These are phyloP conservation scores for Leptestheria dahalacensis DNA, from an alignment of 1,140 invertebrate species.

Conservation along the genomic window DNA sequence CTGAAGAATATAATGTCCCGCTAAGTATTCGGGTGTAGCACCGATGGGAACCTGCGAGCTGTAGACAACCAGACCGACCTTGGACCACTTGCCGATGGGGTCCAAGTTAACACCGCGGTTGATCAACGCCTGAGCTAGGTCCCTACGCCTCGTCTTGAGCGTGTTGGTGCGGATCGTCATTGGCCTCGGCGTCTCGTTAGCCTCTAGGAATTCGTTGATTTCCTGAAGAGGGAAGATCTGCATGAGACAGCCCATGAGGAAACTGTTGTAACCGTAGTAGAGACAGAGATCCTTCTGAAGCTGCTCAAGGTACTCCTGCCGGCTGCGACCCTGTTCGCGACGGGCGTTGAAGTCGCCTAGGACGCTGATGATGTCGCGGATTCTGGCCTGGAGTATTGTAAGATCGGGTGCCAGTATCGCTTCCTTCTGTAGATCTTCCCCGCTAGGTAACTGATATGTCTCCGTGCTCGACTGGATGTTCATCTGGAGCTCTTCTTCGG, in stretches of 20 bases:
- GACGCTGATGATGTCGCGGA: conserved; percentile 74
- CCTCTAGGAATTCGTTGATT: conserved; percentile 88
- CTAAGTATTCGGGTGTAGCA: conserved; percentile 97
- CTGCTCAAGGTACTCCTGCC: conserved; percentile 66
- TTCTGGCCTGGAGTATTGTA: conserved; percentile 73
- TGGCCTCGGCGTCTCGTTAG: conserved; percentile 88
- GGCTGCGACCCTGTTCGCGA: conserved; percentile 52
- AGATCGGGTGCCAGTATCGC: conserved; percentile 44
- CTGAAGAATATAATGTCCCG: conserved; percentile 96
- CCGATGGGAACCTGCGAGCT: conserved; percentile 92
- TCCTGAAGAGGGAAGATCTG: conserved; percentile 80
- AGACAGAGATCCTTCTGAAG: conserved; percentile 71
- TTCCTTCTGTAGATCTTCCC: conserved; percentile 51
- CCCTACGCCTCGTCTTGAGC: conserved; percentile 80
- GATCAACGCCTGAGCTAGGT: conserved; percentile 86
- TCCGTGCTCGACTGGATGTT: conserved; percentile 51
- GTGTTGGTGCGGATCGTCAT: conserved; percentile 92
- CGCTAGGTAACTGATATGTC: conserved; percentile 55
- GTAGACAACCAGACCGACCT: conserved; percentile 92
- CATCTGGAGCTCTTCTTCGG: conserved; percentile 58
- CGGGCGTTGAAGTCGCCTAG: conserved; percentile 75
- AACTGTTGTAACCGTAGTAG: conserved; percentile 97
- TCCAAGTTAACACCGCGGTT: conserved; percentile 95
- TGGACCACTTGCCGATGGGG: conserved; percentile 96
- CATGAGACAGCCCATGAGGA: conserved; percentile 86